phyloP scores from a whole-genome alignment of 1,140 invertebrate genomes.

The Drosophila suzukii region DNA sequence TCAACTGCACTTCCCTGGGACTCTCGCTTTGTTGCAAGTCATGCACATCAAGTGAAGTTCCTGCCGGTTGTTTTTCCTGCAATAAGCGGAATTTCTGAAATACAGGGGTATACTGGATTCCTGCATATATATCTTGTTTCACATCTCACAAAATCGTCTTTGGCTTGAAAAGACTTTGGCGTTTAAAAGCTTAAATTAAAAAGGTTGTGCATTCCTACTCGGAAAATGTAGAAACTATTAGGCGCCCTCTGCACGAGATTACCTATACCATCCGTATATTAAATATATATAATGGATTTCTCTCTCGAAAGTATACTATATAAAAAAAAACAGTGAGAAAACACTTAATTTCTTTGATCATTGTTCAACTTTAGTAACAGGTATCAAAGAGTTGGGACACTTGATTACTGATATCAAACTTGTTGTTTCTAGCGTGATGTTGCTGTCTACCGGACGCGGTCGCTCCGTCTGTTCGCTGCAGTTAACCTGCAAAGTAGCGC shows the following conservation, averaged over 20 bases:
- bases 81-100: neutral
- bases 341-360: too few relatives aligned
- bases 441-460: constrained; percentile 34
- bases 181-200: too few relatives aligned
- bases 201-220: too few relatives aligned
- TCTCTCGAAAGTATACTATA: too few relatives aligned
- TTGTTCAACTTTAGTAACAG: neutral
- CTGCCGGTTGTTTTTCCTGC: constrained; percentile 39
- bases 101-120: constrained; percentile 3
- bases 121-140: neutral
- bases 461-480: constrained; percentile 73
- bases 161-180: too few relatives aligned
- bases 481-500: constrained; percentile 82
- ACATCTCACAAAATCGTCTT: neutral
- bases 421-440: constrained; percentile 25
- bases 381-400: constrained; percentile 6
- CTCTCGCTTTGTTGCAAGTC: constrained; percentile 77
- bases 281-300: too few relatives aligned
- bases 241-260: too few relatives aligned
- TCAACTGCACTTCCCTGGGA: constrained; percentile 58
- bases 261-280: too few relatives aligned
- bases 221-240: too few relatives aligned
- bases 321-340: too few relatives aligned
- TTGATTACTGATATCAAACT: neutral
- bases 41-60: constrained; percentile 72